These are phyloP conservation scores for Phaedon cochleariae DNA, from an alignment of 2,888 invertebrate genomes.

Conservation along the genomic window DNA sequence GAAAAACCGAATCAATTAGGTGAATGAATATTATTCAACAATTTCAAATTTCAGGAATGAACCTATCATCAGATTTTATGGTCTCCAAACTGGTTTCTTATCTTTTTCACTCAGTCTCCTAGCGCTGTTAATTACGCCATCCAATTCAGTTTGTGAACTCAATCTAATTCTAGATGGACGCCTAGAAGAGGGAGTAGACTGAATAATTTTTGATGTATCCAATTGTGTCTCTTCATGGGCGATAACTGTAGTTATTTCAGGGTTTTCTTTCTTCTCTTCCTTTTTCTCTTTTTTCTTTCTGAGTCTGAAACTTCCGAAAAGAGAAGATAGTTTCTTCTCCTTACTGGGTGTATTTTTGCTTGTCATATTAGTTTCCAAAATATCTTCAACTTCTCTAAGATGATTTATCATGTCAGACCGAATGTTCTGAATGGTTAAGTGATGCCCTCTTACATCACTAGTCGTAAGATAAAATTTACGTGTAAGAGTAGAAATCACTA, in stretches of 20 bases:
- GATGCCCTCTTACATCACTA: constrained; percentile 47
- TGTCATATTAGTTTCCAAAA: neutral
- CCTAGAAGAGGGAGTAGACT: neutral
- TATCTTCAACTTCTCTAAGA: constrained; percentile 24
- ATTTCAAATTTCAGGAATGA: too few relatives aligned
- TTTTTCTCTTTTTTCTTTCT: constrained; percentile 4
- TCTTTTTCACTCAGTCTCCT: neutral
- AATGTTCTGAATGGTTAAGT: constrained; percentile 38
- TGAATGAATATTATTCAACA: too few relatives aligned
- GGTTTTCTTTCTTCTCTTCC: neutral
- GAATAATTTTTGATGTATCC: neutral
- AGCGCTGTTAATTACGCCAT: neutral
- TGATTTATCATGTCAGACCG: constrained; percentile 20
- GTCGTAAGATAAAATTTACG: constrained; percentile 53
- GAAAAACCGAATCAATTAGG: too few relatives aligned
- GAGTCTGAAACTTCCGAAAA: constrained; percentile 14
- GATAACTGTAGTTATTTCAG: neutral
- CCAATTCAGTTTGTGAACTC: neutral
- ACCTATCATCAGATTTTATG: too few relatives aligned
- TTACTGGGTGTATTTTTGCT: neutral
- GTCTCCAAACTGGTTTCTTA: neutral
- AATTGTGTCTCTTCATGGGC: neutral
- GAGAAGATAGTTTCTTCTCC: constrained; percentile 7
- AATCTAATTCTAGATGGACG: neutral
- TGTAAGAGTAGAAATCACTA: constrained; percentile 55